These are phyloP conservation scores for Tenebrosternarchus preto DNA, from an alignment of 2,113 vertebrate genomes.

Conservation along the genomic window DNA sequence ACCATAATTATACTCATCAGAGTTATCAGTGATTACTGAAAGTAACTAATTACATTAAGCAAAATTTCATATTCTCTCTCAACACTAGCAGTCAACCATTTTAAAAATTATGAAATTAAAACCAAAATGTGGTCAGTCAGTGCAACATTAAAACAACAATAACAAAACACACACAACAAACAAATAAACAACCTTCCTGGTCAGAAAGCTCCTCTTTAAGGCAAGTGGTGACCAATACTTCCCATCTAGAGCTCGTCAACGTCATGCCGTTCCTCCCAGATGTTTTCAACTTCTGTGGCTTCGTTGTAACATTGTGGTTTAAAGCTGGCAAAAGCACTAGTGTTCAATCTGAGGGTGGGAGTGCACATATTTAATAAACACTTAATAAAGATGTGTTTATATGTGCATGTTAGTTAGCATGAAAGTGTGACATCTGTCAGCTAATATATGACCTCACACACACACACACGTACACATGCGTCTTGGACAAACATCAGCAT, in stretches of 20 bases:
- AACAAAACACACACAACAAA: not conserved
- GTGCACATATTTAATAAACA: not conserved
- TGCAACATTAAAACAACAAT: constrained; percentile 5
- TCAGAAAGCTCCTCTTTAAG: constrained; percentile 60
- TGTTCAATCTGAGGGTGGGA: constrained; percentile 11
- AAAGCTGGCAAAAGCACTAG: constrained; percentile 25
- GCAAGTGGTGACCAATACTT: constrained; percentile 75
- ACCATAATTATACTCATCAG: not conserved
- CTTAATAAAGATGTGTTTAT: not conserved
- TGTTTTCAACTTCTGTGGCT: not conserved
- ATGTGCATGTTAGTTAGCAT: not conserved
- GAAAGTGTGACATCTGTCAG: not conserved
- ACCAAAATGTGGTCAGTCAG: constrained; percentile 8
- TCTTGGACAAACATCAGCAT: no score
- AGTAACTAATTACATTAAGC: not conserved
- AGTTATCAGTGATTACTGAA: not conserved
- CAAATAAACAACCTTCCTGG: constrained; percentile 33
- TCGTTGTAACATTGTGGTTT: constrained; percentile 41
- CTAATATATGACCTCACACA: no score
- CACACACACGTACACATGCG: no score
- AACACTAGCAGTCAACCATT: constrained; percentile 2
- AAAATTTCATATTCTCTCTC: not conserved
- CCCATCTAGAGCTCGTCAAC: constrained; percentile 48
- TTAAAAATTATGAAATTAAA: not conserved
- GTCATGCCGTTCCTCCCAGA: constrained; percentile 37